A percentile compares a stretch with the other conserved stretches of the same genome.
Evolutionary conservation across 2,113 vertebrate species (phyloP).

Genomic region (Caranx ignobilis): DNA sequence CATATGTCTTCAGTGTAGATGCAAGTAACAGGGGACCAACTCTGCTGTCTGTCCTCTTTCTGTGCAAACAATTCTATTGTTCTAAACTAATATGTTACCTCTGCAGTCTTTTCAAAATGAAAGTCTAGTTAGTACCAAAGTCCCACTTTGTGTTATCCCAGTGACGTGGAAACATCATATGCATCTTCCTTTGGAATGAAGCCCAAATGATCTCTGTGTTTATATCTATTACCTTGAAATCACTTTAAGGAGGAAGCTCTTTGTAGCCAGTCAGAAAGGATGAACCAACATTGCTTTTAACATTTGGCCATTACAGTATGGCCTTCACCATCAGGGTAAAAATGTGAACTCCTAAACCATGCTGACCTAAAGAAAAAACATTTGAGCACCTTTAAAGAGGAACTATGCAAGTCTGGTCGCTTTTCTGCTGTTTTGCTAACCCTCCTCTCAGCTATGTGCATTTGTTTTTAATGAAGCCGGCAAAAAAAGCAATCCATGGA

Average conservation of each 20-base stretch:
- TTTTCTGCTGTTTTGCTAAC: too few species aligned
- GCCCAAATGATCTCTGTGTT: conserved; percentile 23
- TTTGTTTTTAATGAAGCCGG: too few species aligned
- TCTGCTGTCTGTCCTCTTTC: neutral
- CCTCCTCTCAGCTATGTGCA: too few species aligned
- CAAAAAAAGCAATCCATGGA: too few species aligned
- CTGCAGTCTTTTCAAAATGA: conserved; percentile 10
- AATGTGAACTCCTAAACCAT: neutral
- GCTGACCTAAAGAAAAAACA: neutral
- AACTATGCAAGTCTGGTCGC: too few species aligned
- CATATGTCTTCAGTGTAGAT: neutral
- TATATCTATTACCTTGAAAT: neutral
- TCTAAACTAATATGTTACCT: conserved; percentile 12
- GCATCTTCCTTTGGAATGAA: conserved; percentile 22
- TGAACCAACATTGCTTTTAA: neutral
- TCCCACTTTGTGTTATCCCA: conserved; percentile 26
- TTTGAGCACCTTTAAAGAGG: neutral
- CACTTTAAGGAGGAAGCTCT: neutral
- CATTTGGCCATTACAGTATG: neutral
- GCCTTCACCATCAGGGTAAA: neutral
- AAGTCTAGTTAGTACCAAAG: conserved; percentile 11
- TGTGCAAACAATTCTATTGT: neutral
- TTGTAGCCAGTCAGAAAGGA: neutral
- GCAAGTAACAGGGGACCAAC: neutral
- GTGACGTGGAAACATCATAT: neutral